phyloP scores from a whole-genome alignment of 2,113 vertebrate species.

The Rana temporaria region DNA sequence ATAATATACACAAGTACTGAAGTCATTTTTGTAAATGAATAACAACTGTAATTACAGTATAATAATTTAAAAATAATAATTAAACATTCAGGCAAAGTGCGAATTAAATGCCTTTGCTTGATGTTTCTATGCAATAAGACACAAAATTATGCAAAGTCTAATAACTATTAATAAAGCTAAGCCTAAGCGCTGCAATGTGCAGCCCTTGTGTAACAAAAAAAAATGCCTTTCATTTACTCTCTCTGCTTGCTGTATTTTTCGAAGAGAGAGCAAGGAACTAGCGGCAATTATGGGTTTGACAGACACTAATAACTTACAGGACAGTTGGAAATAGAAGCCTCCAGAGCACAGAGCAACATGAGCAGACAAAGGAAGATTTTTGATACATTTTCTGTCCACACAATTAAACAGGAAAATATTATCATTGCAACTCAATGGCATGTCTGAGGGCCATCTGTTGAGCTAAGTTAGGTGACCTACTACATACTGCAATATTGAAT shows the following conservation, averaged over 20 bases:
- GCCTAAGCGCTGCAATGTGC: constrained; percentile 33
- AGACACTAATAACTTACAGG: constrained; percentile 59
- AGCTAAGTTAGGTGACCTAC: no score
- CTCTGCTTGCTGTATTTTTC: constrained; percentile 53
- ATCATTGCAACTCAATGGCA: constrained; percentile 45
- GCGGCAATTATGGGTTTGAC: constrained; percentile 60
- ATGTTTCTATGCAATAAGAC: constrained; percentile 28
- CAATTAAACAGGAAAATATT: constrained; percentile 56
- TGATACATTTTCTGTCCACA: constrained; percentile 53
- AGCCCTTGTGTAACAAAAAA: constrained; percentile 35
- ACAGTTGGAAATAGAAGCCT: constrained; percentile 59
- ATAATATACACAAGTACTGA: not conserved
- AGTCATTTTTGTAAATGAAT: no score
- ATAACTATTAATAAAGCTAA: constrained; percentile 48
- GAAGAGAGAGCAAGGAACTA: constrained; percentile 46
- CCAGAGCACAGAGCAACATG: constrained; percentile 55
- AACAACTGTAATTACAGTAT: not conserved
- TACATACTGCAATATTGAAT: no score
- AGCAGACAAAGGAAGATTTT: constrained; percentile 48
- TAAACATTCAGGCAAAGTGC: constrained; percentile 9
- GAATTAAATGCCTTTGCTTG: constrained; percentile 30
- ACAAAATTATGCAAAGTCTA: constrained; percentile 50
- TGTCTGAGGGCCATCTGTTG: constrained; percentile 36
- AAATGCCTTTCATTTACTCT: constrained; percentile 56
- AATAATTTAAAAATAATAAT: constrained; percentile 9